Base-by-base conservation (phyloP, 2,113 vertebrate genomes). In the Stomatorhinus ivindoensis region DNA sequence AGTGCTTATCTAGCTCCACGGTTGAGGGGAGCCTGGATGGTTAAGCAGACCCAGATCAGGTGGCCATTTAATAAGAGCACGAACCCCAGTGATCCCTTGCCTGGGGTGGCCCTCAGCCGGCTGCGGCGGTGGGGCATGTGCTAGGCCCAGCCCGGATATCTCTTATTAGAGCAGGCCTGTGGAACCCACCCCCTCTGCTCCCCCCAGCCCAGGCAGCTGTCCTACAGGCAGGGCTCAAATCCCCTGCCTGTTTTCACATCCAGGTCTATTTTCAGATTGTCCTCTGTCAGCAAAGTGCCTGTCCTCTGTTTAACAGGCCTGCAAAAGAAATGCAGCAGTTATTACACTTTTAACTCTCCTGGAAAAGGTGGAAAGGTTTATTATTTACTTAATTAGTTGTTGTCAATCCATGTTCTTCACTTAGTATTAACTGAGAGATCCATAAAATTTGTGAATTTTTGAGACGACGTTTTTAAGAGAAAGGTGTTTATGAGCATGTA, bases 171-270 rank as follows among this genome's bases (percentile, higher is more conserved):
- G 93, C 86, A 92, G 94, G 93, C 93, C 93, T 91, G 92, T 92
- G 91, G 91, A 94, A 24, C 90, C 89, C 90, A 91, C 91, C 92
- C 93, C 89, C 93, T 91, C 91, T n/a, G 47, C 53, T 3, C 92
- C 93, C 92, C 93, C 92, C 91, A 93, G 93, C 91, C 92, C 92
- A 92, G 92, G 93, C 94, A 95, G 95, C 95, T 95, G 95, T 94
- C 93, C 90, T 65, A 65, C 87, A 91, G 90, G 90, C 91, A 92
- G 89, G 90, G 91, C 93, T 93, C 91, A 94, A 93, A 94, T 94
- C 94, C 93, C 88, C 89, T 87, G 90, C 31, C 50, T 86, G 91
- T 88, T 90, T 94, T 90, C 88, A 53, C 89, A 91, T 93, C 85
- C 91, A 91, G 92, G 89, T 92, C 92, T 89, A 92, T 93, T 91